A percentile compares a stretch with the other conserved stretches of the same genome.
These are phyloP conservation scores for Drosophila kuntzei DNA, from an alignment of 2,888 invertebrate species.

Conservation along the genomic window DNA sequence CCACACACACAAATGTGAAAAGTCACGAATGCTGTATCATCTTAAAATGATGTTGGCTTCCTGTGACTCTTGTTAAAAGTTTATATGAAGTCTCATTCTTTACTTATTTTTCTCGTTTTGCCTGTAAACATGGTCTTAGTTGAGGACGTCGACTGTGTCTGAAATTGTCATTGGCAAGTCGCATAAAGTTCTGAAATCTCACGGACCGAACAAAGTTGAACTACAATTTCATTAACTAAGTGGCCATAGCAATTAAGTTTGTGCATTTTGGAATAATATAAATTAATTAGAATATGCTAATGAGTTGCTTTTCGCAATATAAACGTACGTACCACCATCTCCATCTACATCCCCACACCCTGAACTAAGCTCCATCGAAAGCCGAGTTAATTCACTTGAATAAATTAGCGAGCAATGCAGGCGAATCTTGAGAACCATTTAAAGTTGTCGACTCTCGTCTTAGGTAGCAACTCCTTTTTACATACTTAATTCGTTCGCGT, in stretches of 20 bases:
- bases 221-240: slow-evolving; percentile 80
- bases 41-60: slow-evolving; percentile 56
- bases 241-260: slow-evolving; percentile 78
- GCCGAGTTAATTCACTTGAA: slow-evolving; percentile 75
- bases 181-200: slow-evolving; percentile 45
- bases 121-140: slow-evolving; percentile 10
- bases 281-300: slow-evolving; percentile 81
- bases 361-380: slow-evolving; percentile 39
- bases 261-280: slow-evolving; percentile 79
- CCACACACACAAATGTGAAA: slow-evolving; percentile 11
- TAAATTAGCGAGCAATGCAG: slow-evolving; percentile 71
- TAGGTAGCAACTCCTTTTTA: slow-evolving; percentile 1
- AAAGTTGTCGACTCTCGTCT: slow-evolving; percentile 44
- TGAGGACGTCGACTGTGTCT: slow-evolving; percentile 14
- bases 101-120: not conserved
- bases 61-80: slow-evolving; percentile 59
- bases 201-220: slow-evolving; percentile 36
- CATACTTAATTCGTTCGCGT: slow-evolving; percentile 22
- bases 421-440: slow-evolving; percentile 53
- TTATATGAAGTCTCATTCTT: slow-evolving; percentile 40
- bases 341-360: not conserved
- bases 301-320: slow-evolving; percentile 63
- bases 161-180: slow-evolving; percentile 36
- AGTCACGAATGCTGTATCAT: slow-evolving; percentile 54
- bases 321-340: slow-evolving; percentile 28